Conservation (phyloP, 2,113 vertebrate species). For the Mesitornis unicolor region DNA sequence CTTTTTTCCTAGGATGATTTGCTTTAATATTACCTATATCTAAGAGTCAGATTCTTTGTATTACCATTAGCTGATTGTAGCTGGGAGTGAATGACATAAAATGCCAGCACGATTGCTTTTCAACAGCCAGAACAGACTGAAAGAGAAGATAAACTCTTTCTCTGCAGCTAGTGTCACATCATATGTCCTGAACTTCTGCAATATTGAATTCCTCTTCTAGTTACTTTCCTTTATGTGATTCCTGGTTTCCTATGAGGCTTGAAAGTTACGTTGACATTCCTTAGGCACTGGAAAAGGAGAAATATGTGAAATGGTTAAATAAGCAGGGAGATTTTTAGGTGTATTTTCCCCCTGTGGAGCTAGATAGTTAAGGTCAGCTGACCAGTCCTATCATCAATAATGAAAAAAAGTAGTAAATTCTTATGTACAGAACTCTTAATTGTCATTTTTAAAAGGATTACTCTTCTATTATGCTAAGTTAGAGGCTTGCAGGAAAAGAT, state of each 20-base stretch:
- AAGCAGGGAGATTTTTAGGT: background rate
- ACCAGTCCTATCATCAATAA: background rate
- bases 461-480: background rate
- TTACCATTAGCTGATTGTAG: background rate
- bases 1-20: background rate
- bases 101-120: background rate
- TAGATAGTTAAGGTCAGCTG: background rate
- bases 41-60: background rate
- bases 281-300: background rate
- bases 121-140: background rate
- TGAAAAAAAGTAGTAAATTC: background rate
- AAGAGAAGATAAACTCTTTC: background rate
- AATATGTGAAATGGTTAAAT: background rate
- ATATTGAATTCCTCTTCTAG: background rate
- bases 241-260: background rate
- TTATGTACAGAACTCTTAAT: background rate
- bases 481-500: background rate
- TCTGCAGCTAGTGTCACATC: background rate
- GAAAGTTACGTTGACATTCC: background rate
- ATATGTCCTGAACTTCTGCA: background rate
- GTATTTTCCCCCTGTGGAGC: background rate
- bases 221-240: background rate
- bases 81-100: accelerated
- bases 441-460: accelerated
- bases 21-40: background rate